Evolutionary conservation across 30 jellyfish, hydroid and myxozoan species (phyloP).

Genomic region (Catostylus mosaicus): DNA sequence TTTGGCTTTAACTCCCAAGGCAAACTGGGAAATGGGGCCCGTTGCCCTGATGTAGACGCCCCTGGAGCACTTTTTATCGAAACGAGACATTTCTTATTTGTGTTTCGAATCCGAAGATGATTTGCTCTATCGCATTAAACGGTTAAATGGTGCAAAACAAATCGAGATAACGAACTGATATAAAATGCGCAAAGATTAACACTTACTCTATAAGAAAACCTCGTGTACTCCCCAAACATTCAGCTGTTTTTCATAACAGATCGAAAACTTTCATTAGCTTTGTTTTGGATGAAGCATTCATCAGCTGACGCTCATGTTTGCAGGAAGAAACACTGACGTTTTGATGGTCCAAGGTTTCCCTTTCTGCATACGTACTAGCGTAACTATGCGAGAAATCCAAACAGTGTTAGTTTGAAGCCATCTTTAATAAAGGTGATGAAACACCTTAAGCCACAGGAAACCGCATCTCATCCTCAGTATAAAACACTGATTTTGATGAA

Average conservation of each 20-base stretch:
- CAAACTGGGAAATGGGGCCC: too few species aligned
- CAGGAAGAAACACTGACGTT: neutral
- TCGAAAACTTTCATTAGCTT: neutral
- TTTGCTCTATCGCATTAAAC: too few species aligned
- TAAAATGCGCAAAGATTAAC: neutral
- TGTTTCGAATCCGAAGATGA: too few species aligned
- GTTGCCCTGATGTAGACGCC: too few species aligned
- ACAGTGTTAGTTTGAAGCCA: conserved; percentile 53
- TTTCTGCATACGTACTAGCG: conserved; percentile 18
- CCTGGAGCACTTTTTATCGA: too few species aligned
- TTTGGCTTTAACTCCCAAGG: too few species aligned
- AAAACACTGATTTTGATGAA: conserved; percentile 17
- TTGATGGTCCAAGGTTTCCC: conserved; percentile 9
- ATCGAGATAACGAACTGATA: neutral
- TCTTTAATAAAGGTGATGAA: conserved; percentile 48
- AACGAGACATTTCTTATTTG: too few species aligned
- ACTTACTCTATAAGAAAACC: neutral
- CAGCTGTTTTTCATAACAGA: too few species aligned
- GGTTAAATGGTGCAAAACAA: too few species aligned
- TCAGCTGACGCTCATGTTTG: neutral
- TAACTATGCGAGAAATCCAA: conserved; percentile 52
- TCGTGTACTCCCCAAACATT: neutral
- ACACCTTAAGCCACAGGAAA: conserved; percentile 47
- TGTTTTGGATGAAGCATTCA: neutral
- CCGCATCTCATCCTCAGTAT: conserved; percentile 44